Percentiles rank a stretch among this genome's conserved stretches.
Conservation (phyloP, 2,113 vertebrate genomes). For the Notarius quadriscutis region DNA sequence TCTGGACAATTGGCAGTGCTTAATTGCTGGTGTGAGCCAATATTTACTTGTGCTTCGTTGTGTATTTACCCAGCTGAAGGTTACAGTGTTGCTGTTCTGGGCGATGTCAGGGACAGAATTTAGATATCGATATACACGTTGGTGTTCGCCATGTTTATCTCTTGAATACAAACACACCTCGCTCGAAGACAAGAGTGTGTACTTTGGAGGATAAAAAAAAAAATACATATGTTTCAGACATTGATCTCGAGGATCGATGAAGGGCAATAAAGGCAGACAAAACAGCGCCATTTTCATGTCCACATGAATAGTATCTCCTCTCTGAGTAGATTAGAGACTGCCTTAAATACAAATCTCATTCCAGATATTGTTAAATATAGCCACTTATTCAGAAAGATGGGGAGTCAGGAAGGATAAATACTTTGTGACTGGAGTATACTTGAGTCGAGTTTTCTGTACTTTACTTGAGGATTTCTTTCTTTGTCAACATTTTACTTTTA, state of each 20-base stretch:
- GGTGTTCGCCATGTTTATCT: not conserved
- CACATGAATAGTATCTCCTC: not conserved
- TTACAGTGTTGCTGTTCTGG: not conserved
- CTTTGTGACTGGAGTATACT: no score
- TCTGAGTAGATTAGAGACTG: not conserved
- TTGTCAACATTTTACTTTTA: no score
- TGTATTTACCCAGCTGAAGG: conserved; percentile 36
- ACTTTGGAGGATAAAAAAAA: not conserved
- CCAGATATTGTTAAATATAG: not conserved
- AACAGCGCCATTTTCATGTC: not conserved
- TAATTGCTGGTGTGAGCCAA: conserved; percentile 4
- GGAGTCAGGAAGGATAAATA: no score
- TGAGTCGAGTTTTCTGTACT: no score
- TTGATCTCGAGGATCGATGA: not conserved
- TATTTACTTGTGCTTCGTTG: conserved; percentile 4
- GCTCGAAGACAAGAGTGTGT: not conserved
- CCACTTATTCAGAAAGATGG: not conserved
- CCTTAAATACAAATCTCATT: not conserved
- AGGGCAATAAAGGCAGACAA: not conserved
- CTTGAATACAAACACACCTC: not conserved
- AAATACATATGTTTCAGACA: not conserved
- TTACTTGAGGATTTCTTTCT: no score
- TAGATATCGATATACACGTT: not conserved
- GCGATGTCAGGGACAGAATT: not conserved
- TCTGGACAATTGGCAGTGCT: not conserved